Base-by-base conservation (phyloP, 1,140 invertebrate species). In the Ruditapes philippinarum region DNA sequence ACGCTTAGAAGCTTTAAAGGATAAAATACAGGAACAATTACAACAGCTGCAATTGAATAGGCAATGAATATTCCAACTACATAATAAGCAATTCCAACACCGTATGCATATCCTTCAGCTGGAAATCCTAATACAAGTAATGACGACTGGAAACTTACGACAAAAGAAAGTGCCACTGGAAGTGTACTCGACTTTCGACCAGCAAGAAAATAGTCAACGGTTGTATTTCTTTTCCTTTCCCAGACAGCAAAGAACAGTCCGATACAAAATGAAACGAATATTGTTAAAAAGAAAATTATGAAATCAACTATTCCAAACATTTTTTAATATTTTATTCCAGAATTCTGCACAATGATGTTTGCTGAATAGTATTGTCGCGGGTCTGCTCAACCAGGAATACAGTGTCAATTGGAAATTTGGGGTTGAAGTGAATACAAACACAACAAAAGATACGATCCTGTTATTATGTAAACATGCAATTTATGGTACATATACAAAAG, bases 21-120 rank as follows among this genome's bases (percentile, higher is more conserved):
- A 68, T 65, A 38, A 19, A 82, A 65, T 19, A 82, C 54, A 17
- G 80, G 80, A 57, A 79, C 49, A 2, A 79, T 54, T 4, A 79
- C 28, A 14, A 51, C 22, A 49, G 45, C 38, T 0, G 45, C 28
- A 31, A 22, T 49, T 17, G 51, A 5, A 19, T 78, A 78, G 19
- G 45, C 45, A 5, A 97, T 97, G 22, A 98, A 92, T 0, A 98
- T 42, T 42, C 91, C 93, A 9, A 91, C 40, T 0, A 91, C 22
- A 4, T 54, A 73, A 19, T 91, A 88, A 38, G 68, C 91, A 31
- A 89, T 62, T 76, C 90, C 88, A 54, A 60, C 38, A 2, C 78
- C 78, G 36, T 81, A 81, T n/a, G 51, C 49, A 60, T 82, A 82
- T 22, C 14, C 31, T 36, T 82, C 80, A 3, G 80, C 80, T 1